Evolutionary conservation across 2,888 invertebrate species (phyloP), one percentile per base, ranked within the genome.

Genomic region (Chrysomela aeneicollis): DNA sequence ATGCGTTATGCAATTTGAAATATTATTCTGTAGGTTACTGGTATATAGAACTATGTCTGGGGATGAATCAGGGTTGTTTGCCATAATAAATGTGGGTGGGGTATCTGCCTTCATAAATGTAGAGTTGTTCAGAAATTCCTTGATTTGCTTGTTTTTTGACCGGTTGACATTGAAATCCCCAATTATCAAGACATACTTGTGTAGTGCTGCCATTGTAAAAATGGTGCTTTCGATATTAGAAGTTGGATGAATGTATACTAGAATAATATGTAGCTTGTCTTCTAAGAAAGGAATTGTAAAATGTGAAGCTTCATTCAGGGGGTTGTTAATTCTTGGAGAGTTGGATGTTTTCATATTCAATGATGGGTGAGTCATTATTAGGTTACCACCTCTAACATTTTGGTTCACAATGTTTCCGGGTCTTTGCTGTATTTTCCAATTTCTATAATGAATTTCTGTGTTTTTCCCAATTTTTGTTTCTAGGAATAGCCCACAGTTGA

Each of bases 301-400:
- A 35, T 60, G 64, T n/a, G 60, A 26, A n/a, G 60, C 49, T 18
- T 60, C 50, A 21, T 64, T 64, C 35, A 64, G 51, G 17, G 55
- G 55, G 37, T 64, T 60, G n/a, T n/a, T n/a, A n/a, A n/a, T n/a
- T n/a, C n/a, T n/a, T n/a, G n/a, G n/a, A n/a, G n/a, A n/a, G n/a
- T 55, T 64, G 2, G 61, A 18, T 49, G 8, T 15, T 22, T 55
- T 60, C 1, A 50, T 49, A 32, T 64, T 60, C 12, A n/a, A 15
- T 47, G 15, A 17, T 47, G 15, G 35, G 6, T 35, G 35, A n/a
- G 35, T 35, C 35, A 35, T 35, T 10, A 35, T 10, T 35, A 35
- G 35, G 35, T 35, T 35, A 6, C 35, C 35, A 9, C 35, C 35
- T 9, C 2, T 47, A 18, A 5, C 9, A 47, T 47, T 47, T 47